Evolutionary conservation across 2,797 vertebrate genomes (phyloP).

Genomic region (Enteromius unitaeniatus): DNA sequence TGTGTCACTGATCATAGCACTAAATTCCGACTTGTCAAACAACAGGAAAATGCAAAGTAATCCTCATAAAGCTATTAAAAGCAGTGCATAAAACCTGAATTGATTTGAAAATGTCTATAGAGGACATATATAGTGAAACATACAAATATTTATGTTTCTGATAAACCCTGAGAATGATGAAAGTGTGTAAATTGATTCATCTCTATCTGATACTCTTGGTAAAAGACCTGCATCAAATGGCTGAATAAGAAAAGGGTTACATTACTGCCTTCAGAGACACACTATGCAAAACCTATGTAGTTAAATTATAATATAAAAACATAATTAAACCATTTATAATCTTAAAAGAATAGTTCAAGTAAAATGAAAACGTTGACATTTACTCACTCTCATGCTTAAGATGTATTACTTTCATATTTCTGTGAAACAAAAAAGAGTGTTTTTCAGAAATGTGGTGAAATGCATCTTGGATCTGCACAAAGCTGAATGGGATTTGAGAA

Average conservation of each 20-base stretch:
- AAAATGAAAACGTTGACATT: background rate
- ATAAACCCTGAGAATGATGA: background rate
- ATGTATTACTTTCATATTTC: background rate
- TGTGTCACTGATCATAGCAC: slow-evolving; percentile 10
- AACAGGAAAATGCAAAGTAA: slow-evolving; percentile 8
- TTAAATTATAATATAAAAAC: background rate
- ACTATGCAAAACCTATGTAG: background rate
- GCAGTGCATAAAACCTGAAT: background rate
- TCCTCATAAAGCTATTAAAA: background rate
- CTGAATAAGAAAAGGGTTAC: background rate
- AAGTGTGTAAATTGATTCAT: background rate
- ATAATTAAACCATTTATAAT: background rate
- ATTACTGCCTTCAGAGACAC: background rate
- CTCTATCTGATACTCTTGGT: background rate
- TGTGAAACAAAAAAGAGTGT: background rate
- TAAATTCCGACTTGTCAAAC: slow-evolving; percentile 23
- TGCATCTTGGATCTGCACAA: background rate
- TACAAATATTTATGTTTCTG: background rate
- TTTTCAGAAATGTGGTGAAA: background rate
- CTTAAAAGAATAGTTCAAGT: background rate
- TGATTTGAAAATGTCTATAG: background rate
- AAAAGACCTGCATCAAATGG: background rate
- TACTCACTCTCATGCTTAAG: background rate
- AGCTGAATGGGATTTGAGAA: background rate
- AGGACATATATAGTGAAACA: background rate